phyloP scores from a whole-genome alignment of 2,113 vertebrate species.

The Lynx canadensis region DNA sequence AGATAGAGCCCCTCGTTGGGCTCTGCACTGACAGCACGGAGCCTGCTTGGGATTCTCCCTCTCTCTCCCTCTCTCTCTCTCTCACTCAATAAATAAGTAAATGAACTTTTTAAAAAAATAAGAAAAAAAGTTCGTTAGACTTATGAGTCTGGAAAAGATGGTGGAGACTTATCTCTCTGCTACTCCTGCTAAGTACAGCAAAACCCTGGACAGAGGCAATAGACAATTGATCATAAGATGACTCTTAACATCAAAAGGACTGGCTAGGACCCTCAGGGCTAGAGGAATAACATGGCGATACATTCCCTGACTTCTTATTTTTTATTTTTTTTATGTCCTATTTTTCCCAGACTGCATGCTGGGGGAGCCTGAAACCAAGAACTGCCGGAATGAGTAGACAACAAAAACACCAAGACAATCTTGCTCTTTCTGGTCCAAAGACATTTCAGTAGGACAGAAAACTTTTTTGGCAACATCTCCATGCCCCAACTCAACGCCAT shows the following conservation, averaged over 20 bases:
- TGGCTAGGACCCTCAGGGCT: background rate
- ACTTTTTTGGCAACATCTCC: background rate
- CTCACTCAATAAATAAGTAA: too few species aligned
- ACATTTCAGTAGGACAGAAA: background rate
- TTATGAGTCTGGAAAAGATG: background rate
- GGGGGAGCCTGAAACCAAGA: background rate
- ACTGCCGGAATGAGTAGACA: background rate
- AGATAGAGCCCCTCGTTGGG: too few species aligned
- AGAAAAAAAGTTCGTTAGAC: background rate
- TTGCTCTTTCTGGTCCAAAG: background rate
- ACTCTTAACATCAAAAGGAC: background rate
- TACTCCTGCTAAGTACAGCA: background rate
- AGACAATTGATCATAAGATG: background rate
- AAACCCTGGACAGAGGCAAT: background rate
- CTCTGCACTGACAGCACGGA: too few species aligned
- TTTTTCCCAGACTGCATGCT: background rate
- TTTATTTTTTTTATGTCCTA: background rate
- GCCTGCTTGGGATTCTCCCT: too few species aligned
- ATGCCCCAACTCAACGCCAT: background rate
- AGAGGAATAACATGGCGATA: background rate
- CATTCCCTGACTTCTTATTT: background rate
- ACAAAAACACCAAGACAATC: background rate
- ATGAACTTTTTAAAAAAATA: too few species aligned
- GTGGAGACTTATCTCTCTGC: background rate
- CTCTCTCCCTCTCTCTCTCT: too few species aligned